phyloP scores from a whole-genome alignment of 2,113 vertebrate genomes.

The Apodemus speciosus region DNA sequence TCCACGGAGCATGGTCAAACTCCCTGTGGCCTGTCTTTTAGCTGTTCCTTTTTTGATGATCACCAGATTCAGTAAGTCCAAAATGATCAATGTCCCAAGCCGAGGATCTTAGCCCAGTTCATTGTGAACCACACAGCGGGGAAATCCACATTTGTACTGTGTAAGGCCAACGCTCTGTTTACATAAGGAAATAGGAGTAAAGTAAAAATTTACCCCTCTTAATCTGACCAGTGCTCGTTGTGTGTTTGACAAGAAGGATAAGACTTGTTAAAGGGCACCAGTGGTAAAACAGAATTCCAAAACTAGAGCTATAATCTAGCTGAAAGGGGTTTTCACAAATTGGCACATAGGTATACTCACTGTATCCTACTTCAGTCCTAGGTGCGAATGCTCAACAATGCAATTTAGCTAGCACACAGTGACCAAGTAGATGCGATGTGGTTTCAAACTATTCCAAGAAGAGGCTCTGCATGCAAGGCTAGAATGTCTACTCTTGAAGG shows the following conservation, averaged over 20 bases:
- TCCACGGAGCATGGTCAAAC: too few relatives aligned
- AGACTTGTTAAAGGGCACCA: slow-evolving; percentile 33
- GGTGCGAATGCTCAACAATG: not conserved
- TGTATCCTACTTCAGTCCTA: not conserved
- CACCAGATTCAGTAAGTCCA: not conserved
- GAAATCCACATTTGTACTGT: slow-evolving; percentile 13
- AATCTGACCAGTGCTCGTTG: not conserved
- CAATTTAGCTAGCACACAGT: not conserved
- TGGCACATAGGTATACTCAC: not conserved
- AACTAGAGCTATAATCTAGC: not conserved
- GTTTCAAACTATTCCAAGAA: not conserved
- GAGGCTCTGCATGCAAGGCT: not conserved
- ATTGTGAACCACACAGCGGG: not conserved
- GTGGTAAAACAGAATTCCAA: slow-evolving; percentile 6
- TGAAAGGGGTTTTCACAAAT: not conserved
- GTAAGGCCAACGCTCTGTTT: not conserved
- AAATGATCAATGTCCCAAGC: not conserved
- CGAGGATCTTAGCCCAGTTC: not conserved
- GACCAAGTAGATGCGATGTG: not conserved
- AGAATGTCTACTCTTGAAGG: not conserved
- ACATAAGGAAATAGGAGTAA: not conserved
- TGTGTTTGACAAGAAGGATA: not conserved
- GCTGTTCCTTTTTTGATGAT: not conserved
- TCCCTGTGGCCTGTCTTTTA: too few relatives aligned
- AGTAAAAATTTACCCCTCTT: not conserved